Base-by-base conservation (phyloP, 2,888 invertebrate species). In the Plusia festucae region DNA sequence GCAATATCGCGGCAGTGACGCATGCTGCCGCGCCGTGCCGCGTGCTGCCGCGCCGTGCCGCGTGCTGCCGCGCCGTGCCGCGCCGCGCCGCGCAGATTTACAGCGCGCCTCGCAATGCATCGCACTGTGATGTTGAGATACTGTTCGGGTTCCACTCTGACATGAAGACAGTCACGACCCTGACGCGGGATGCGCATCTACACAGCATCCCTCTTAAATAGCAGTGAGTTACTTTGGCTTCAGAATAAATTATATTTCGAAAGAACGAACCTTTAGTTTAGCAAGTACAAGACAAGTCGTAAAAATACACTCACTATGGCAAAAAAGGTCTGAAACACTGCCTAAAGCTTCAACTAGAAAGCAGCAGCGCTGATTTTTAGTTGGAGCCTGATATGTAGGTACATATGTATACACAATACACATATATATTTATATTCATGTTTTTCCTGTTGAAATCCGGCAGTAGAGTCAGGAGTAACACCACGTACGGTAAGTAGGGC, bases 71-170 rank as follows among this genome's bases (percentile, higher is more conserved):
- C 65, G 69, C 51, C 62, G 60, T 60, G 60, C 60, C 30, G 60
- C 46, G n/a, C 58, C 22, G 57, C n/a, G 59, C 62, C 40, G 54
- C 24, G 65, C 58, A 66, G 67, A 69, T 71, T 68, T 73, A 76
- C 64, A 40, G 54, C 56, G 15, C 60, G 32, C n/a, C 44, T 20
- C 24, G 13, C 60, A 44, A 60, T 59, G 20, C 60, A 60, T 60
- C 40, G 57, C 46, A 53, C 16, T 27, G 46, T 16, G 40, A 59
- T 62, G 58, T 56, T 44, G 68, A 59, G 52, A 74, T 58, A 52
- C 40, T 58, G 40, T 7, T 40, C 18, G 20, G n/a, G n/a, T 8
- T 20, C 53, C 16, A 9, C 15, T 27, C 13, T 51, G 40, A 44
- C 40, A 54, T 49, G 32, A 1, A 60, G 53, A 22, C 13, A 27